Evolutionary conservation across 2,888 invertebrate genomes (phyloP), one percentile per base, ranked within the genome.

Genomic region (Augochlorella aurata): DNA sequence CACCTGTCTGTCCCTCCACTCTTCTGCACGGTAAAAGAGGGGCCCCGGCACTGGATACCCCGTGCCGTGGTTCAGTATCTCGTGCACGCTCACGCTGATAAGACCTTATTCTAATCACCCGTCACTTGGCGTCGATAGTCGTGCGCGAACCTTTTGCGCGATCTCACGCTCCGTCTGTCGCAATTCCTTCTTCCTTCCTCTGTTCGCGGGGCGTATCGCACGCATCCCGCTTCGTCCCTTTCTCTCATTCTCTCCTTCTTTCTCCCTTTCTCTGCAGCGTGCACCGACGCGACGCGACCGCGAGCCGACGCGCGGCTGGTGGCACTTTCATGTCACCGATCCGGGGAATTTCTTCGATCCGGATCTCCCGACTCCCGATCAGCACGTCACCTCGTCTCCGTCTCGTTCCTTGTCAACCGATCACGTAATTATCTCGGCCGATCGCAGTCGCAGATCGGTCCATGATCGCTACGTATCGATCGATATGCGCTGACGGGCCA

Each of bases 71-170:
- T 90, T 91, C 92, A 92, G 92, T 92, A 91, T 90, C 90, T 90
- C 90, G 91, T 88, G 90, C 88, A 90, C 91, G 89, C 86, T 92
- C 92, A 89, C 87, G 89, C 90, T 91, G 91, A 92, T 92, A 92
- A 92, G 89, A 92, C 90, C 90, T 87, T 85, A 87, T 88, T 88
- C 87, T 90, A 91, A 91, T 90, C 89, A 90, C 77, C 74, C 81
- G 84, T 82, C 83, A 83, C 74, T 74, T 82, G 72, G 49, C 68
- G 67, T 67, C 79, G 83, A 83, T 77, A 77, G 76, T 83, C 75
- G 75, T 75, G 70, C 68, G 82, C 79, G 83, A 38, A 83, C 68
- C 50, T 49, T 58, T 82, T 9, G 21, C 78, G 82, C 73, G 72
- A 75, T 79, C 58, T 78, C 49, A 78, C 75, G 74, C 63, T n/a